Evolutionary conservation across 2,113 vertebrate genomes (phyloP).

Genomic region (Stigmatopora nigra): DNA sequence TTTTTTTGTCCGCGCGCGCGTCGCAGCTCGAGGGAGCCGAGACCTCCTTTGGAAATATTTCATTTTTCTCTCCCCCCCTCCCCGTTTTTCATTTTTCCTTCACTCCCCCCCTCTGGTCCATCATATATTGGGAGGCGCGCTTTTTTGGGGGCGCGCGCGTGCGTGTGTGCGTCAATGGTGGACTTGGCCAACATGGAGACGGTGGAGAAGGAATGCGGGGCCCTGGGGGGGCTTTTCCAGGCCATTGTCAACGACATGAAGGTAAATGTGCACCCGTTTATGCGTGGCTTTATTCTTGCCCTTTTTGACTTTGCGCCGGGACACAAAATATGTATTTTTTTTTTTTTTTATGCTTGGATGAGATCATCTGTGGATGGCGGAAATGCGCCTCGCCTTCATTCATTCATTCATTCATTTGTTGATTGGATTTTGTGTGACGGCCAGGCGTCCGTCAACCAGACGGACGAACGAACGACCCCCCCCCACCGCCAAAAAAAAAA

Average conservation of each 20-base stretch:
- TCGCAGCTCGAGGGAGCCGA: conserved; percentile 13
- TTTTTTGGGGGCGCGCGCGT: conserved; percentile 47
- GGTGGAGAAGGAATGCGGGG: conserved; percentile 68
- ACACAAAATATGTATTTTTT: neutral
- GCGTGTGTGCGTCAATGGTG: conserved; percentile 60
- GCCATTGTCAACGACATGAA: conserved; percentile 72
- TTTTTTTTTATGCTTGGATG: neutral
- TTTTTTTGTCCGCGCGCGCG: conserved; percentile 8
- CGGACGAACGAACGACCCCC: no score
- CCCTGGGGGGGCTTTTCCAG: conserved; percentile 65
- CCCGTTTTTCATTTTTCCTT: neutral
- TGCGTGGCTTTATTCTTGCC: no score
- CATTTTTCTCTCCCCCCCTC: neutral
- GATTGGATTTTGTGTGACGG: conserved; percentile 54
- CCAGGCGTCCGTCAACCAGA: conserved; percentile 35
- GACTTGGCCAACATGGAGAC: conserved; percentile 68
- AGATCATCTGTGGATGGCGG: neutral
- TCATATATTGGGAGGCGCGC: conserved; percentile 52
- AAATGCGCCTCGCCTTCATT: neutral
- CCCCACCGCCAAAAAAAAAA: neutral
- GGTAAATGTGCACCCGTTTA: no score
- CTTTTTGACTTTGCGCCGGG: no score
- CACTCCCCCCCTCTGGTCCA: neutral
- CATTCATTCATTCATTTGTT: neutral
- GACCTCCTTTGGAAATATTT: conserved; percentile 43